phyloP scores from a whole-genome alignment of 2,113 vertebrate species.

The Geothlypis trichas region DNA sequence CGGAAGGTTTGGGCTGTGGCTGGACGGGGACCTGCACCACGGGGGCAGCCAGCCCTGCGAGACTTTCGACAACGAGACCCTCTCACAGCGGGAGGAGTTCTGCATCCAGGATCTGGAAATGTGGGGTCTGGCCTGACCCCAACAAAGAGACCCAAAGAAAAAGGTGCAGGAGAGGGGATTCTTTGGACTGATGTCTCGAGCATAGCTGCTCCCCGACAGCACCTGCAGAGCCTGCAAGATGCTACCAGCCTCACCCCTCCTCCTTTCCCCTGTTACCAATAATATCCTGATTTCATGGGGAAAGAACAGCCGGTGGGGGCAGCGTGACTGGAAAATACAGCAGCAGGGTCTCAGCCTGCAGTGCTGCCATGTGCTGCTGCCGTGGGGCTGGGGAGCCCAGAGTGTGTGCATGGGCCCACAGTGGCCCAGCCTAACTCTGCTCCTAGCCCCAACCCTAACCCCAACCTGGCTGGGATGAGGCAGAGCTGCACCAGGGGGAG shows the following conservation, averaged over 20 bases:
- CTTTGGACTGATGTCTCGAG: fast-evolving
- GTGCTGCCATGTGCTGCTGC: not conserved
- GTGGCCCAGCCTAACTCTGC: not conserved
- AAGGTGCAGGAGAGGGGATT: not conserved
- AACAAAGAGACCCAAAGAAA: not conserved
- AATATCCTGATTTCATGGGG: not conserved
- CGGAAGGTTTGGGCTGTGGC: constrained; percentile 85
- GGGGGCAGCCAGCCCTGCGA: constrained; percentile 85
- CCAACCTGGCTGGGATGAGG: not conserved
- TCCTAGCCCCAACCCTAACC: not conserved
- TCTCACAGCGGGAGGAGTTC: constrained; percentile 84
- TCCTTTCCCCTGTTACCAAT: not conserved
- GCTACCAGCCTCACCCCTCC: not conserved
- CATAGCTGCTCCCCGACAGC: not conserved
- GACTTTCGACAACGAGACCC: constrained; percentile 84
- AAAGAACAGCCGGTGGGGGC: fast-evolving
- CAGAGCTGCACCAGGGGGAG: fast-evolving
- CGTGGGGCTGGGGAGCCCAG: fast-evolving
- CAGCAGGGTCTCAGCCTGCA: not conserved
- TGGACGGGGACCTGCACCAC: constrained; percentile 84
- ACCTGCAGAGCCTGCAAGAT: fast-evolving
- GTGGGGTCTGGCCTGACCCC: constrained; percentile 81
- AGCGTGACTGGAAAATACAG: not conserved
- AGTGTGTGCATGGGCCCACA: not conserved
- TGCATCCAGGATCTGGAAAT: constrained; percentile 83